Conservation (phyloP, 2,113 vertebrate species). For the Phalacrocorax pelagicus region DNA sequence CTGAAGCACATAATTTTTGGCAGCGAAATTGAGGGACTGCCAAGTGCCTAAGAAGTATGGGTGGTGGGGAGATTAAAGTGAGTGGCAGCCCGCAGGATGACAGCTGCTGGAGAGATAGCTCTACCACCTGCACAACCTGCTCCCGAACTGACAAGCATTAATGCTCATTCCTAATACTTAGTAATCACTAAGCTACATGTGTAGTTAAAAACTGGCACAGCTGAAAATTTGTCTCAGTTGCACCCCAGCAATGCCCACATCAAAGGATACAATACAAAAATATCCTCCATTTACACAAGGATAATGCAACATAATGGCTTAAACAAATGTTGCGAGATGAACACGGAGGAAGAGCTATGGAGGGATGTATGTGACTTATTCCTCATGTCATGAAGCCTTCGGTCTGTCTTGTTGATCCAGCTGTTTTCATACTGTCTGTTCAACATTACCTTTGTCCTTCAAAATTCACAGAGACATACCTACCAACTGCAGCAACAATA, state of each 20-base stretch:
- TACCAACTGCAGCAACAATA: background rate
- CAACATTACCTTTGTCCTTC: background rate
- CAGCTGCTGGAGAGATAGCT: conserved; percentile 38
- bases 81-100: background rate
- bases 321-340: background rate
- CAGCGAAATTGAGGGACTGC: background rate
- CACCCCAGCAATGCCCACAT: background rate
- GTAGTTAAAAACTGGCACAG: background rate
- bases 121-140: conserved; percentile 21
- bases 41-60: conserved; percentile 2
- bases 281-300: background rate
- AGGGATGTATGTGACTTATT: background rate
- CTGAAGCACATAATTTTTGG: background rate
- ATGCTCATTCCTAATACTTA: background rate
- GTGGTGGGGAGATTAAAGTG: conserved; percentile 8
- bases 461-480: background rate
- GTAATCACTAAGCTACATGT: background rate
- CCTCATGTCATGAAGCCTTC: background rate
- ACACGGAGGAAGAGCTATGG: fast-evolving
- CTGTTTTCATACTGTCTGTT: background rate
- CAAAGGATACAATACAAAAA: background rate
- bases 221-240: background rate
- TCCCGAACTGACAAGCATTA: background rate
- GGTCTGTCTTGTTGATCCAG: background rate
- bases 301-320: background rate